Base-by-base conservation (phyloP, 1,140 invertebrate genomes). In the Eubasilissa regina region DNA sequence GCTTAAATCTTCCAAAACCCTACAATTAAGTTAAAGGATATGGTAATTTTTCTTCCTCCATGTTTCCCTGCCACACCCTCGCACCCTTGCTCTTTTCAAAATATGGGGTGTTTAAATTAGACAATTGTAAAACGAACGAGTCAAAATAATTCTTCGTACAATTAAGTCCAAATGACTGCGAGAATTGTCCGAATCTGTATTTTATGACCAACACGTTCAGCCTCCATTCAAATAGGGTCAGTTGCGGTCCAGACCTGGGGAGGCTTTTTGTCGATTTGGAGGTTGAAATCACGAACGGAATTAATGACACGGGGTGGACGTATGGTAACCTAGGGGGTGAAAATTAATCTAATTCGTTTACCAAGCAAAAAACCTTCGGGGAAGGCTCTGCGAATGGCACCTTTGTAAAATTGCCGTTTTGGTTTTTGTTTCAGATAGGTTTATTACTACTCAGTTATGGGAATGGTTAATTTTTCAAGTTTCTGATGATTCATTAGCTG, bases 281-380 rank as follows among this genome's bases (percentile, higher is more conserved):
- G 70, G 70, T 44, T 73, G 70, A 53, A 73, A 73, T 73, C 70
- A 73, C 70, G 70, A 56, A 73, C 70, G 70, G 70, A 73, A 73
- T 73, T 73, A 73, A 73, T 73, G 70, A 73, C 70, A 73, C 70
- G 25, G 70, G 70, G 70, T 35, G 70, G 70, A 68, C 64, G 70
- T 73, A 73, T 44, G 70, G 19, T 73, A 73, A 73, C 70, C 70
- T 73, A 44, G 70, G 66, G 70, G 70, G 48, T 73, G 70, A 44
- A 73, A 73, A 73, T 73, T 73, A 73, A 73, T 73, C 70, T 73
- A 73, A 73, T 73, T 73, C 70, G 53, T 73, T 73, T 55, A 43
- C 48, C 48, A 35, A 35, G 70, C 70, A 73, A 73, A 73, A 73
- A 73, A 73, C 70, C 48, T 73, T 73, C 35, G 13, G 13, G 44